Evolutionary conservation across 2,113 vertebrate genomes (phyloP), one percentile per base, ranked within the genome.

Genomic region (Crotalus horridus): DNA sequence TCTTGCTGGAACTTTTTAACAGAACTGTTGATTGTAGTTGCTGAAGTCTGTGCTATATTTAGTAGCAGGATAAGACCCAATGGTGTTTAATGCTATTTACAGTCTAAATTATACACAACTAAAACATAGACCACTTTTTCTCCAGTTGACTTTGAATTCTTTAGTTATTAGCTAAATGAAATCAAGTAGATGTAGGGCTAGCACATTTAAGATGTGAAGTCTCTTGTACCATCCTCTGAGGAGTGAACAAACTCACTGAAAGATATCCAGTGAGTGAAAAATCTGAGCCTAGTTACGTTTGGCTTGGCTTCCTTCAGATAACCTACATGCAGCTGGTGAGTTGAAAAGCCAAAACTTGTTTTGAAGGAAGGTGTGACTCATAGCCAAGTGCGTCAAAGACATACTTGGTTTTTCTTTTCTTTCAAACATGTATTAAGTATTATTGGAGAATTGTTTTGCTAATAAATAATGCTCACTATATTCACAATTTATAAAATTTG

Each of bases 21-120:
- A 39, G 58, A 43, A 53, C 74, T 6, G 20, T 39, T 56, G 64
- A 53, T 51, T 53, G 26, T 1, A 64, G 26, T 15, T 46, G 23
- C 2, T 69, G 33, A 46, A n/a, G 0, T 11, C 3, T 58, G 69
- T 53, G 0, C 26, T 24, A 2, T 29, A 5, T 3, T 10, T 5
- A 69, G 48, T 89, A 55, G 12, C 39, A 9, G n/a, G 21, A 15
- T 39, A 87, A 39, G 3, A 81, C 21, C 21, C 9, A 69, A 64
- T 53, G 39, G 3, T 7, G 29, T 46, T 24, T 46, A 10, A 43
- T 55, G 26, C 61, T 64, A 51, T 69, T 46, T 90, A 23, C 51
- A 90, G 89, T 10, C 88, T 89, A 89, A 55, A 43, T 12, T 39
- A 43, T 69, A 21, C 46, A 89, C 17, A 69, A 69, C 59, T 51